Conservation (phyloP, 2,797 vertebrate genomes). For the Sardinella longiceps region DNA sequence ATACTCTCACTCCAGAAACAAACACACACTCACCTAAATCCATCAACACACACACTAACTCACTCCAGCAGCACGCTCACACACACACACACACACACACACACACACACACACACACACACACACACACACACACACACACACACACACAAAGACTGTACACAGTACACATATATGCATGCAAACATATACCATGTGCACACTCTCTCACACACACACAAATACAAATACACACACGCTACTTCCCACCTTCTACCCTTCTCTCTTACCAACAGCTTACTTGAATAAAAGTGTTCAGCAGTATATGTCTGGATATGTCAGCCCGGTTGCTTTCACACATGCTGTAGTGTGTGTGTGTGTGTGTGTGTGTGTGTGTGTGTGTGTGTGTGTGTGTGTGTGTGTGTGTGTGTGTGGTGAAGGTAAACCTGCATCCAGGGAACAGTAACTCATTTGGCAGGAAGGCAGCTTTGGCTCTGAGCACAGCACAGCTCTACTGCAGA, state of each 20-base stretch:
- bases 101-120: conserved; percentile 33
- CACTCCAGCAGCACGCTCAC: too few relatives aligned
- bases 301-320: conserved; percentile 45
- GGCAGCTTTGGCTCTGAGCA: conserved; percentile 67
- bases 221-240: neutral
- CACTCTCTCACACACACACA: neutral
- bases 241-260: conserved; percentile 15
- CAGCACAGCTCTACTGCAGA: conserved; percentile 59
- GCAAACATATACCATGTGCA: conserved; percentile 40
- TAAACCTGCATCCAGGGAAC: conserved; percentile 69
- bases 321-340: too few relatives aligned
- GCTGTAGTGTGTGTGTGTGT: conserved; percentile 28
- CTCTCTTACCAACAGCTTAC: conserved; percentile 8
- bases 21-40: conserved; percentile 66
- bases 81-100: neutral
- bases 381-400: conserved; percentile 44
- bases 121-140: conserved; percentile 67
- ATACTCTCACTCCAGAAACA: neutral
- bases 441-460: conserved; percentile 71
- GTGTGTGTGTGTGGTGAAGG: conserved; percentile 55
- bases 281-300: conserved; percentile 17
- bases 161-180: too few relatives aligned
- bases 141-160: neutral
- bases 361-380: conserved; percentile 45
- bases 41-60: conserved; percentile 66